Percentiles rank a stretch among this genome's conserved stretches.
These are phyloP conservation scores for Pelecanus crispus DNA, from an alignment of 2,113 vertebrate genomes.

Conservation along the genomic window DNA sequence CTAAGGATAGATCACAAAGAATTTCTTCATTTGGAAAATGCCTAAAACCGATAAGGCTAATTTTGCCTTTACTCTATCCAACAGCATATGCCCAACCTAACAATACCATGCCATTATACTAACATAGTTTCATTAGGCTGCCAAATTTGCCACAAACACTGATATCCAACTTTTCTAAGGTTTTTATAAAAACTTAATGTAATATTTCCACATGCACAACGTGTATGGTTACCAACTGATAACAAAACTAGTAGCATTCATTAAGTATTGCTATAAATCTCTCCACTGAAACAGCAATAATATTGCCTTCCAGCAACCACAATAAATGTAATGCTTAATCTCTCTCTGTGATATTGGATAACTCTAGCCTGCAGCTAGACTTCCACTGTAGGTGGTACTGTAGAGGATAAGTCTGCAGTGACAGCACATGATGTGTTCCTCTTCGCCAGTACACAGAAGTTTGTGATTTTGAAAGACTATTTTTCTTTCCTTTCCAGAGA, in stretches of 20 bases:
- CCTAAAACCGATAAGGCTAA: neutral
- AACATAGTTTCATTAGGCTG: neutral
- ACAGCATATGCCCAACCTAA: neutral
- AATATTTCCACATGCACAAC: slow-evolving; percentile 19
- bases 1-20: slow-evolving; percentile 1
- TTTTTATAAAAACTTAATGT: slow-evolving; percentile 27
- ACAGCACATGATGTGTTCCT: neutral
- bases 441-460: neutral
- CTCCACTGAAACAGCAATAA: slow-evolving; percentile 58
- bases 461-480: neutral
- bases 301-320: slow-evolving; percentile 56
- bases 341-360: slow-evolving; percentile 59
- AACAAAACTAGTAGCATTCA: slow-evolving; percentile 59
- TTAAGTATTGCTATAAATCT: slow-evolving; percentile 68
- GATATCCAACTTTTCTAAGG: slow-evolving; percentile 26
- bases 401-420: slow-evolving; percentile 31
- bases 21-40: slow-evolving; percentile 29
- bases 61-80: neutral
- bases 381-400: slow-evolving; percentile 17
- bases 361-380: slow-evolving; percentile 35
- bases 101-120: neutral
- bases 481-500: neutral
- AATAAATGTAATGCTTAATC: slow-evolving; percentile 64
- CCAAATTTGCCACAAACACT: slow-evolving; percentile 16
- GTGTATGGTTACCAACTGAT: slow-evolving; percentile 47